phyloP scores from a whole-genome alignment of 2,113 vertebrate species.

The Plectropomus leopardus region DNA sequence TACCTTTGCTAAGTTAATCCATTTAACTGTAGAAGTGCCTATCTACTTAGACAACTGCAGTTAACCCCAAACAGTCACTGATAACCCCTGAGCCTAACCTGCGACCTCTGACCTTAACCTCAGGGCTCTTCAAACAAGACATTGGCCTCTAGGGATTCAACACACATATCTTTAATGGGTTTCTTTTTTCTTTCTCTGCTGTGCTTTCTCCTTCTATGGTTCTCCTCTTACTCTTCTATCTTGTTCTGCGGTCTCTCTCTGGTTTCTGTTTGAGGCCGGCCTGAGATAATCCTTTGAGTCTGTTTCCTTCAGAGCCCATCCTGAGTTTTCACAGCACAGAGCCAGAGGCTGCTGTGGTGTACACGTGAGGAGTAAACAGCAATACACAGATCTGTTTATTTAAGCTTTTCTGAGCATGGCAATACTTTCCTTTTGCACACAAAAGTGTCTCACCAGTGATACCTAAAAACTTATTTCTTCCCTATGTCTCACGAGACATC shows the following conservation, averaged over 20 bases:
- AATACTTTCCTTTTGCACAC: constrained; percentile 15
- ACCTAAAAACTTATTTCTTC: not conserved
- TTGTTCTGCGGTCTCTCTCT: constrained; percentile 33
- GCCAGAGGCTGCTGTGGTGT: constrained; percentile 33
- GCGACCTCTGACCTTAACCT: constrained; percentile 71
- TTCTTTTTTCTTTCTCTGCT: constrained; percentile 57
- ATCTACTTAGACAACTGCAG: constrained; percentile 52
- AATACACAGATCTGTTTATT: constrained; percentile 54
- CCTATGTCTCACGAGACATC: too few species aligned
- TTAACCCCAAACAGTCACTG: constrained; percentile 72
- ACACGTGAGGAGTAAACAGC: constrained; percentile 49
- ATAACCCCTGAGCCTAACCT: constrained; percentile 74
- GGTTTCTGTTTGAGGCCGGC: constrained; percentile 47
- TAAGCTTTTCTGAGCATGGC: not conserved
- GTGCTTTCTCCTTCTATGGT: constrained; percentile 36
- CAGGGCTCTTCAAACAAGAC: constrained; percentile 74
- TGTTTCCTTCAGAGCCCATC: constrained; percentile 59
- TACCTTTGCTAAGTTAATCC: constrained; percentile 58
- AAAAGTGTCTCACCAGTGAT: not conserved
- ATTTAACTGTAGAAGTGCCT: constrained; percentile 48
- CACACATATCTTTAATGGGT: constrained; percentile 51
- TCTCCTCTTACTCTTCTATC: constrained; percentile 15
- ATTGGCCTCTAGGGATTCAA: constrained; percentile 71
- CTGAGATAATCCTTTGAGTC: constrained; percentile 66
- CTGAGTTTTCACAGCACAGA: constrained; percentile 68